Percentiles rank a stretch among this genome's conserved stretches.
Evolutionary conservation across 2,888 invertebrate genomes (phyloP).

Genomic region (Gerosis bhagava): DNA sequence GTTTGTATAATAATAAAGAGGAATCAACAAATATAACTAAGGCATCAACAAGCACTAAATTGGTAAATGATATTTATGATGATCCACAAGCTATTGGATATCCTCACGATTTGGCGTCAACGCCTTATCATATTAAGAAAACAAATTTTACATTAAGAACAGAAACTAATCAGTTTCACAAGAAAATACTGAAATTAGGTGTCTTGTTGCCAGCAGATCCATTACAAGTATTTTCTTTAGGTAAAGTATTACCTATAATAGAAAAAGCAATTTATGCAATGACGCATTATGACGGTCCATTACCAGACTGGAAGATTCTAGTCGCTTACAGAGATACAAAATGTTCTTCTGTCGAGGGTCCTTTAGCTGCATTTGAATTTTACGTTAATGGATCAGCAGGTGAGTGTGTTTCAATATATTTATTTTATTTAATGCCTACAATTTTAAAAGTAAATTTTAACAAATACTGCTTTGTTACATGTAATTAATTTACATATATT

Average conservation of each 20-base stretch:
- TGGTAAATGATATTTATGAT: slow-evolving; percentile 46
- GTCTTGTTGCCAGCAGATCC: slow-evolving; percentile 85
- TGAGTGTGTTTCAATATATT: slow-evolving; percentile 50
- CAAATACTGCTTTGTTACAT: neutral
- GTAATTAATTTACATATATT: slow-evolving; percentile 11
- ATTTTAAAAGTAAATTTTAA: neutral
- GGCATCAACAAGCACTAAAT: slow-evolving; percentile 40
- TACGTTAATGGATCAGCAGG: slow-evolving; percentile 86
- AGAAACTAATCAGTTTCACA: slow-evolving; percentile 58
- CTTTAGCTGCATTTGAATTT: slow-evolving; percentile 90
- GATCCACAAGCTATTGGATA: slow-evolving; percentile 57
- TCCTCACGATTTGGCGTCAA: slow-evolving; percentile 62
- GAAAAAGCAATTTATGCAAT: slow-evolving; percentile 86
- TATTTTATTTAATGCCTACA: neutral
- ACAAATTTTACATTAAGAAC: slow-evolving; percentile 66
- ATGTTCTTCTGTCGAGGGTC: slow-evolving; percentile 90
- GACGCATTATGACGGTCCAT: slow-evolving; percentile 79
- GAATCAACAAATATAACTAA: slow-evolving; percentile 50
- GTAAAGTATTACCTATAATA: slow-evolving; percentile 87
- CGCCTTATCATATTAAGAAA: slow-evolving; percentile 64
- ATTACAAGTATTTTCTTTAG: slow-evolving; percentile 83
- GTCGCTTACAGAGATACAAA: slow-evolving; percentile 88
- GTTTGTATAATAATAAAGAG: slow-evolving; percentile 54
- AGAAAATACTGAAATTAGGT: slow-evolving; percentile 82
- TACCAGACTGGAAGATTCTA: slow-evolving; percentile 86